Base-by-base conservation (phyloP, 2,113 vertebrate genomes). In the Engraulis encrasicolus region DNA sequence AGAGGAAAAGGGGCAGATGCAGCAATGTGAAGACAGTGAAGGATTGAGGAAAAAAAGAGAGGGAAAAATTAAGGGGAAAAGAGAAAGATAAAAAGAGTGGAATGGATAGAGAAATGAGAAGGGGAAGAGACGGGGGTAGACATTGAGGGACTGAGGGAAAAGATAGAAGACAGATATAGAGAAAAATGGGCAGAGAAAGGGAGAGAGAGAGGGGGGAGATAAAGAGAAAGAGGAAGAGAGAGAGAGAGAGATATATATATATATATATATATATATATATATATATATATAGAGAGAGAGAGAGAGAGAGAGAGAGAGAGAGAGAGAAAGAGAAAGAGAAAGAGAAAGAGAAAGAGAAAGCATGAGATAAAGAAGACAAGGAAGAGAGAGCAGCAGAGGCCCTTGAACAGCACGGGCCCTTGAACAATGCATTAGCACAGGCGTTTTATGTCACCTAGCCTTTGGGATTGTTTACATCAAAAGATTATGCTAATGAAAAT, bases 1-100 rank as follows among this genome's bases (percentile, higher is more conserved):
- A 83, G 34, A 84, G 36, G n/a, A 7, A 38, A n/a, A 86, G 66
- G 66, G 58, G 31, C 45, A 77, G 7, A 48, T n/a, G n/a, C n/a
- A n/a, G n/a, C n/a, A n/a, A n/a, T n/a, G n/a, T n/a, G n/a, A n/a
- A n/a, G n/a, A n/a, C n/a, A n/a, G n/a, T n/a, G n/a, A n/a, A n/a
- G n/a, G n/a, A n/a, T n/a, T n/a, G n/a, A n/a, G n/a, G 12, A 45
- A 27, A 38, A 36, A 54, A 19, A 31, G 14, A 14, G 78, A 45
- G 31, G 0, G 78, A 34, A 36, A 77, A 19, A 6, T 58, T 78
- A 34, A 50, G 23, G 78, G 52, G 49, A 18, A 78, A 19, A 38
- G 82, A 36, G 37, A 20, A 66, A 18, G 20, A 37, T 74, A 23
- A 81, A 36, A 12, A 58, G 80, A 82, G 45, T n/a, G n/a, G n/a